Evolutionary conservation across 1,140 invertebrate genomes (phyloP), one percentile per base, ranked within the genome.

Genomic region (Trachelipus rathkii): DNA sequence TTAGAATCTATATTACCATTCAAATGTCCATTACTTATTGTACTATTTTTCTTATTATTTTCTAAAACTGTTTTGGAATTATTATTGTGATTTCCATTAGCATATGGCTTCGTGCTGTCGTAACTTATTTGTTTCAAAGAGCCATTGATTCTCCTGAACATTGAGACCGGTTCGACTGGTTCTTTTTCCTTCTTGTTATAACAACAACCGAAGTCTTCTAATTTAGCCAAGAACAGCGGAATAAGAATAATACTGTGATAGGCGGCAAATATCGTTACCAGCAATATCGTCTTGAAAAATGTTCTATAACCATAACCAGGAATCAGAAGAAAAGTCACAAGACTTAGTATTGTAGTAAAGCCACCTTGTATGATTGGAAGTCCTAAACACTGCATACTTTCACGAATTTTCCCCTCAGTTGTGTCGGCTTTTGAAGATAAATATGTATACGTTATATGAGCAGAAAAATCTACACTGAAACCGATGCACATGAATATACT

Each of bases 401-500:
- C 92, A 72, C 89, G 89, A 0, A 97, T 93, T 74, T 92, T 89
- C 15, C 94, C 93, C 66, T 92, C 89, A 0, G 93, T 89, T n/a
- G 86, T 86, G 81, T 89, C 89, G 24, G 73, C 89, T 80, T 92
- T 91, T 0, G 93, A 95, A 19, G 93, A 91, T 90, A 98, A 95
- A 84, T 96, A 98, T 0, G 95, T 94, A 83, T 98, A 97, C 80
- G 95, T 97, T 66, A 98, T 97, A 83, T 98, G 96, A 7, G 96
- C 96, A 0, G 95, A 96, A 84, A 97, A 98, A 83, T 98, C 96
- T 0, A 98, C 95, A 3, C 95, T 97, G 86, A 98, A 98, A 60
- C 96, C 96, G 44, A 98, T 97, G 83, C 95, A 97, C 96, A 99
- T 98, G 68, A 99, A 97, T 0, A 98, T 87, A 83, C 98, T 98